Conservation (phyloP, 2,888 invertebrate genomes). For the Leptopilina drosophilae region DNA sequence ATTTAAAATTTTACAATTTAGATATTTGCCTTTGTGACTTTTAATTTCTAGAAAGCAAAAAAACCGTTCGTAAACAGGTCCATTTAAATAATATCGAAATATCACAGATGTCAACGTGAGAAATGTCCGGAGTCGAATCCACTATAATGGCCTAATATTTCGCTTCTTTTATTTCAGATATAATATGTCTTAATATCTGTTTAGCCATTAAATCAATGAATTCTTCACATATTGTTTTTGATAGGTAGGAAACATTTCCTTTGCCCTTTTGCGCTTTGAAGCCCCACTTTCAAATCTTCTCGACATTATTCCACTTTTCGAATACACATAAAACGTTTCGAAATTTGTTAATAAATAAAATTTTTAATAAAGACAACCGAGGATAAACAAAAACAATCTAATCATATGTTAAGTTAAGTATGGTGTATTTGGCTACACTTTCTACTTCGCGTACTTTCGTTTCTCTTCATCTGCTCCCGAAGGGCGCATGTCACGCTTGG, state of each 20-base stretch:
- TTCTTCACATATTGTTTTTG: conserved; percentile 15
- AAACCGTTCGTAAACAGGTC: conserved; percentile 54
- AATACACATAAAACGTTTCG: not conserved
- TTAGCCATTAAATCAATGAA: not conserved
- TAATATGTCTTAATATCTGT: not conserved
- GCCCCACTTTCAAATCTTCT: not conserved
- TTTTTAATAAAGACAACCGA: not conserved
- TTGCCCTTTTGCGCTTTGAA: conserved; percentile 22
- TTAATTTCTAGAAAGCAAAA: conserved; percentile 54
- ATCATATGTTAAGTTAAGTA: not conserved
- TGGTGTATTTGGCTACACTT: too few relatives aligned
- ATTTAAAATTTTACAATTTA: conserved; percentile 44
- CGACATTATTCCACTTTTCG: not conserved
- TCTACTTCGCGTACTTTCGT: too few relatives aligned
- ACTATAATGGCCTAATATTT: conserved; percentile 25
- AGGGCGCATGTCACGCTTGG: too few relatives aligned
- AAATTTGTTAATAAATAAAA: not conserved
- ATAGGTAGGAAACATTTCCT: not conserved
- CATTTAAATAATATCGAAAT: conserved; percentile 41
- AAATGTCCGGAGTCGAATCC: conserved; percentile 46
- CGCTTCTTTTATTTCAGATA: not conserved
- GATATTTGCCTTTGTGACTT: conserved; percentile 51
- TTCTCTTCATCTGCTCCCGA: too few relatives aligned
- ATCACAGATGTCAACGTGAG: conserved; percentile 43
- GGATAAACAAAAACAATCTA: not conserved